Percentiles rank a stretch among this genome's conserved stretches.
Evolutionary conservation across 2,113 vertebrate species (phyloP).

Genomic region (Sprattus sprattus): DNA sequence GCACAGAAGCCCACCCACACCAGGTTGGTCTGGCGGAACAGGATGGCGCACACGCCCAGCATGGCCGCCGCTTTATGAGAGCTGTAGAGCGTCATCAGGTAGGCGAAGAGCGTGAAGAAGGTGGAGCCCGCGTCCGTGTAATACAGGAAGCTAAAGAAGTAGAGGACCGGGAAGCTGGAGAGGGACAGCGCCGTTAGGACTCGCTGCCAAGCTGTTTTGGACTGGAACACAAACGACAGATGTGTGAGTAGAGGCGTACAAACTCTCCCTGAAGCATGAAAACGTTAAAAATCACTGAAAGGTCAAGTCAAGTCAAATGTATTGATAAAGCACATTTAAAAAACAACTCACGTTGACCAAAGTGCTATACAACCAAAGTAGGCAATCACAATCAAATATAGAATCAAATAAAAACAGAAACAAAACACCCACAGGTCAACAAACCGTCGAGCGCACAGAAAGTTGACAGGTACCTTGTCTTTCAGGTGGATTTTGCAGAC

Average conservation of each 20-base stretch:
- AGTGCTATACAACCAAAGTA: too few relatives aligned
- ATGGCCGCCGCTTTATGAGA: constrained; percentile 88
- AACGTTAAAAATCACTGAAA: background rate
- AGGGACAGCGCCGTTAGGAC: constrained; percentile 82
- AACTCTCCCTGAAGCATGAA: too few relatives aligned
- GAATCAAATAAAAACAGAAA: too few relatives aligned
- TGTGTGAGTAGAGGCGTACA: too few relatives aligned
- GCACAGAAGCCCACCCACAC: constrained; percentile 92
- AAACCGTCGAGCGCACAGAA: background rate
- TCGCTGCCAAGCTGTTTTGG: constrained; percentile 74
- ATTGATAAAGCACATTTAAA: too few relatives aligned
- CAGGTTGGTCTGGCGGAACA: constrained; percentile 96
- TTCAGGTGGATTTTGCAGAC: constrained; percentile 80
- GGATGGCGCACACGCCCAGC: constrained; percentile 84
- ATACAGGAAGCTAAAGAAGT: constrained; percentile 98
- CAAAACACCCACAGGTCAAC: background rate
- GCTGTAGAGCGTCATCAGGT: constrained; percentile 93
- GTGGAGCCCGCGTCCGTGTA: constrained; percentile 93
- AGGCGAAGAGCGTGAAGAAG: constrained; percentile 92
- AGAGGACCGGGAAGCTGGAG: constrained; percentile 88
- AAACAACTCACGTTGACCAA: too few relatives aligned
- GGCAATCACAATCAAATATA: too few relatives aligned
- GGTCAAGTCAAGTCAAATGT: background rate
- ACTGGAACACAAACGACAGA: constrained; percentile 60
- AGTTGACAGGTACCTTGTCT: constrained; percentile 77